phyloP scores from a whole-genome alignment of 2,113 vertebrate species.

The Peucedramus taeniatus region DNA sequence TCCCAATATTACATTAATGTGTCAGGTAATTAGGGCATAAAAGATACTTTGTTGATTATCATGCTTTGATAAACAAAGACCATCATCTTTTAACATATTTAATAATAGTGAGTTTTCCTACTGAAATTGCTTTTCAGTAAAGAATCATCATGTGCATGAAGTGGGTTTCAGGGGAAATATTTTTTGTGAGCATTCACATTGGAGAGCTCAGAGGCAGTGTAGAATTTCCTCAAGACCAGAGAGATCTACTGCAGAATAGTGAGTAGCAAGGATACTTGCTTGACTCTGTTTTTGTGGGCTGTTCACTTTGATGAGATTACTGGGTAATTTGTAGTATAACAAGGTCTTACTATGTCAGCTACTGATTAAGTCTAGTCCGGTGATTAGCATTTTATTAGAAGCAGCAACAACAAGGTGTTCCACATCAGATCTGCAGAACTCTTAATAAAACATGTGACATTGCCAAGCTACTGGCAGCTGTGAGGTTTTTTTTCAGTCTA shows the following conservation, averaged over 20 bases:
- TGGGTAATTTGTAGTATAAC: background rate
- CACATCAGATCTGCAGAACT: background rate
- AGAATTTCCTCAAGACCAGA: background rate
- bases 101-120: background rate
- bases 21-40: background rate
- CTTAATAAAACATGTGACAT: background rate
- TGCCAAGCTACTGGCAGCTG: background rate
- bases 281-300: background rate
- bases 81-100: background rate
- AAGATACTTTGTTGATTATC: background rate
- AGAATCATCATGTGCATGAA: background rate
- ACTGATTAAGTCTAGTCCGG: background rate
- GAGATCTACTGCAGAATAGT: background rate
- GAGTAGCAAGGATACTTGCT: background rate
- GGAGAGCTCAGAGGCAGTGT: background rate
- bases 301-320: background rate
- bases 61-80: background rate
- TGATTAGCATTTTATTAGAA: background rate
- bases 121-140: background rate
- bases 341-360: background rate
- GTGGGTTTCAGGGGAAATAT: rapidly evolving
- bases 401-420: background rate
- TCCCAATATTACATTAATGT: background rate
- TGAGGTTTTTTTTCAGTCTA: background rate
- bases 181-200: rapidly evolving